Base-by-base conservation (phyloP, 2,888 invertebrate species). In the Drosophila trichaetosa region DNA sequence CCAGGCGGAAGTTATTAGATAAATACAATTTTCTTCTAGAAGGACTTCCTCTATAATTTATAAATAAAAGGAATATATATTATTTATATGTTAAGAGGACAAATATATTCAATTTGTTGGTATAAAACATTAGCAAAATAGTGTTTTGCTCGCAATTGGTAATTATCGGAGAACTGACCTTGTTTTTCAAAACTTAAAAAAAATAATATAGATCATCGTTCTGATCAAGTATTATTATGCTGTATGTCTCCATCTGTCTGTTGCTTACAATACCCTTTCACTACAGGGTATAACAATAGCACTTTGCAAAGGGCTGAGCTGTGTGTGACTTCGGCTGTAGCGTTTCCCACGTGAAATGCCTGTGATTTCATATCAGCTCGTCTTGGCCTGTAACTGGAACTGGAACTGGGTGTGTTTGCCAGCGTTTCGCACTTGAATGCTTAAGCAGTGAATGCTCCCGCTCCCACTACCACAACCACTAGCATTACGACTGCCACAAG, bases 321-420 rank as follows among this genome's bases (percentile, higher is more conserved):
- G 51, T 52, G 51, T 53, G 56, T 52, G 34, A 11, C 38, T 57
- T 57, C 21, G 76, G 34, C 21, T 65, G 27, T 21, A 52, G 69
- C 48, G 59, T 57, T 81, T 81, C 81, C 82, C 81, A 81, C 82
- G 79, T 81, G 60, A 84, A 84, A 75, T 79, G 67, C 58, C 62
- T 57, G 27, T 69, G 60, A 62, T 70, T 69, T 59, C 34, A 33
- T 69, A 81, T 71, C 68, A 51, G 65, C 49, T 59, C 61, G 66
- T 75, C 57, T 80, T 75, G 71, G 71, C 63, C 42, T 54, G 74
- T 68, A 34, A 46, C 34, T 59, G 54, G 42, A 52, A 60, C 60
- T 56, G 56, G 42, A 79, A 51, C 52, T 80, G 59, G 82, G 82
- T 80, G 82, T 82, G 86, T 82, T 75, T 38, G 69, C 62, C 66